Base-by-base conservation (phyloP, 2,113 vertebrate species). In the Cebus imitator region DNA sequence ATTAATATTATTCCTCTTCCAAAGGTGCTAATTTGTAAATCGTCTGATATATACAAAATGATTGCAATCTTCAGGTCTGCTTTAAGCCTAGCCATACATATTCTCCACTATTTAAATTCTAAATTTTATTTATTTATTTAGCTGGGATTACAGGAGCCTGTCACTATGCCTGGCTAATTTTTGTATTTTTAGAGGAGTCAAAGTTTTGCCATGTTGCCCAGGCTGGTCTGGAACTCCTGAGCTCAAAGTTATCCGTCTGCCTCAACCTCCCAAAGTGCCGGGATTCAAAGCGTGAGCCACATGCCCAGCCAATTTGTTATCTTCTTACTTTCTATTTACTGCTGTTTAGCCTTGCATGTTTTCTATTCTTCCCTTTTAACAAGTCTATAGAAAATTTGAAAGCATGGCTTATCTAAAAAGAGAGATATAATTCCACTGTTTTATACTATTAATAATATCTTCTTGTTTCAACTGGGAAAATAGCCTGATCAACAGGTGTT, bases 361-460 rank as follows among this genome's bases (percentile, higher is more conserved):
- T 57, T 23, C 25, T 7, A 43, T 48, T 48, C 35, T 92, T 78
- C 57, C 84, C 45, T 76, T 85, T 3, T 64, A 86, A 32, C 30
- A 92, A 43, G 48, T 86, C 43, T 90, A 64, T 86, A 79, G 57
- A 95, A 91, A 80, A 83, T 64, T 16, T 87, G 57, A 94, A 94
- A 87, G 70, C 27, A 66, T 58, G 70, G 30, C 25, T 90, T 95
- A 13, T 58, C 20, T 94, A 48, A 68, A 83, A 92, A 30, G 23
- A 76, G 20, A 64, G 92, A 48, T 86, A 68, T 79, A 90, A 87
- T 73, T 64, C 21, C 16, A 78, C 27, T 35, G 70, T 72, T 96
- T 85, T 78, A 61, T 75, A 43, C 48, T 61, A 87, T 30, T 64
- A 30, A 64, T 64, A 30, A 48, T 68, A 25, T 73, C 16, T 93